Percentiles rank a stretch among this genome's conserved stretches.
Evolutionary conservation across 2,888 invertebrate genomes (phyloP).

Genomic region (Nesidiocoris tenuis): DNA sequence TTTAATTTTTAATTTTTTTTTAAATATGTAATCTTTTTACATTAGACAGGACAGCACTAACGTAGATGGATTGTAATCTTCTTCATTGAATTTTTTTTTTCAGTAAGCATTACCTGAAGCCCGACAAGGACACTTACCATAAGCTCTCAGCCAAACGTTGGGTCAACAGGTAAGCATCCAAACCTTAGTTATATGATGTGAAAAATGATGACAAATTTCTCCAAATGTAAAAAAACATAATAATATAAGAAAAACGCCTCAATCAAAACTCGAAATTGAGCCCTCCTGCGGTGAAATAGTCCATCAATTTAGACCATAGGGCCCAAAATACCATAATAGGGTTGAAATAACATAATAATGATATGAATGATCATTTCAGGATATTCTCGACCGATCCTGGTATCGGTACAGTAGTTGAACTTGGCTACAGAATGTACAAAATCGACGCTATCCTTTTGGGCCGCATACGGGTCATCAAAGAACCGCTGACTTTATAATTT

Average conservation of each 20-base stretch:
- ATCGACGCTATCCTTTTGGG: slow-evolving; percentile 26
- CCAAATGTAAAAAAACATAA: too few species aligned
- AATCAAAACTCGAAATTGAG: too few species aligned
- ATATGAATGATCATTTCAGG: too few species aligned
- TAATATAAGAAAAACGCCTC: too few species aligned
- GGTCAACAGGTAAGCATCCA: slow-evolving; percentile 27
- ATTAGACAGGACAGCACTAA: too few species aligned
- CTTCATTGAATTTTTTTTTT: background rate
- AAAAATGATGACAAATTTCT: too few species aligned
- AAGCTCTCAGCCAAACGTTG: slow-evolving; percentile 33
- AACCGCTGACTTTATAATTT: slow-evolving; percentile 27
- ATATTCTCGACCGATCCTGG: slow-evolving; percentile 32
- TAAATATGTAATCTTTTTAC: background rate
- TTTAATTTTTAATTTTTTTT: background rate
- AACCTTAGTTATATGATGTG: too few species aligned
- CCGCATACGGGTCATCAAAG: slow-evolving; percentile 21
- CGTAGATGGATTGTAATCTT: background rate
- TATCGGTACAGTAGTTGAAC: slow-evolving; percentile 29
- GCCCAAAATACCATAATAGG: too few species aligned
- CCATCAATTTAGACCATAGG: too few species aligned
- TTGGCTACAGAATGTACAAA: slow-evolving; percentile 27
- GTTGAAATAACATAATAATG: too few species aligned
- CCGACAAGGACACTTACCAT: slow-evolving; percentile 26
- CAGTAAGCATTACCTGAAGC: slow-evolving; percentile 29
- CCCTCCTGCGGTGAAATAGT: too few species aligned